Base-by-base conservation (phyloP, 1,140 invertebrate genomes). In the Drosophila tropicalis region DNA sequence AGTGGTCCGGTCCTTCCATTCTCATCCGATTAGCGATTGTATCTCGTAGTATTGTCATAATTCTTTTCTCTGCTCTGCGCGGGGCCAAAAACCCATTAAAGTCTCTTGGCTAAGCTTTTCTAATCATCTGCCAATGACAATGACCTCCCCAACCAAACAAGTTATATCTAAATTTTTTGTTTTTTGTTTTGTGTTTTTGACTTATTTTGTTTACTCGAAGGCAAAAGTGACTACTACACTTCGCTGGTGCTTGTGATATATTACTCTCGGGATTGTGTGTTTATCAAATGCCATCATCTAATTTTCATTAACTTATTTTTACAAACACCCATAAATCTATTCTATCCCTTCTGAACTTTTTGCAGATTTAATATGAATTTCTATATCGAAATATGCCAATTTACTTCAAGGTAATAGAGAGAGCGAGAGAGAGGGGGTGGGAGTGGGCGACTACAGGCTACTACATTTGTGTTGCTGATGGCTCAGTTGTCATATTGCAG, bases 31-130 rank as follows among this genome's bases (percentile, higher is more conserved):
- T 83, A 87, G 83, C 83, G 83, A 86, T 86, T 87, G 75, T 87
- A 79, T 83, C 83, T 82, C 79, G 79, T 71, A 79, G 83, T 84
- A 86, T 87, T 86, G 83, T 86, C 83, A 87, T 87, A 86, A 86
- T 83, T 86, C 83, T 86, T 86, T 55, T 66, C n/a, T n/a, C n/a
- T 41, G 39, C 39, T 29, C n/a, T 40, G 29, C 62, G 22, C 62
- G 22, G 58, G 6, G 73, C 32, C 62, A 82, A 82, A 85, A 87
- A 67, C 44, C 83, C 79, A 87, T 86, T 86, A 87, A 83, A 86
- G 76, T 86, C 79, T 68, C 15, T 62, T 56, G 62, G 67, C 73
- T 77, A 76, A 87, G 81, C 75, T 76, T 76, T 67, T 85, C 83
- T 79, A 86, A 86, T 86, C 84, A 82, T 86, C 75, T 72, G 65